phyloP scores from a whole-genome alignment of 2,113 vertebrate species.

The Leptocoma aspasia region DNA sequence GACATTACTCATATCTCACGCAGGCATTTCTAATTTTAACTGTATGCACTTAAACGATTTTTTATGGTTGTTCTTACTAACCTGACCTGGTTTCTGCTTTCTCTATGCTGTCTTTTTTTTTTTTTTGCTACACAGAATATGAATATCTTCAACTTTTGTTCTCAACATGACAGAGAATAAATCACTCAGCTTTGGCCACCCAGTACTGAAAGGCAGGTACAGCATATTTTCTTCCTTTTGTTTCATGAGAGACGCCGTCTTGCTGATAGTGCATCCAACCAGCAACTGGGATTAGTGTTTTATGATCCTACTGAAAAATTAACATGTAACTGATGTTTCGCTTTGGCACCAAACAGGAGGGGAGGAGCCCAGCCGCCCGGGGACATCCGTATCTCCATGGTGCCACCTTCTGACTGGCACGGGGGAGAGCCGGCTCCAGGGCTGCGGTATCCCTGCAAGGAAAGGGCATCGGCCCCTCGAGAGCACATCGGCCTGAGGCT shows the following conservation, averaged over 20 bases:
- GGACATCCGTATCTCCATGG: neutral
- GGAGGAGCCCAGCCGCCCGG: neutral
- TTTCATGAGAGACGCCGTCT: neutral
- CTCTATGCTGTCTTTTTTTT: neutral
- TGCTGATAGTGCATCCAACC: neutral
- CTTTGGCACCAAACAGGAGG: neutral
- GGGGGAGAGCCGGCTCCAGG: neutral
- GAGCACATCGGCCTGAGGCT: neutral
- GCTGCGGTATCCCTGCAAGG: neutral
- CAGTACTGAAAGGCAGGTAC: neutral
- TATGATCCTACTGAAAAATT: neutral
- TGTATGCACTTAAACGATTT: neutral
- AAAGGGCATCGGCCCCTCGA: neutral
- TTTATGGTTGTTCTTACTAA: neutral
- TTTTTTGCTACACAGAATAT: neutral
- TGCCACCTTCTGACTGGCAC: conserved; percentile 24
- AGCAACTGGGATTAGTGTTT: neutral
- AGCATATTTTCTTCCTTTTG: neutral
- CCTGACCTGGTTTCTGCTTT: neutral
- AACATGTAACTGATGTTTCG: neutral
- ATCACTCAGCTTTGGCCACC: neutral
- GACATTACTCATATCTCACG: neutral
- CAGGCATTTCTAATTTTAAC: neutral
- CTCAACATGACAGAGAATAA: neutral
- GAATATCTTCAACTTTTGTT: neutral